Evolutionary conservation across 1,140 invertebrate species (phyloP).

Genomic region (Bursaphelenchus mucronatus): DNA sequence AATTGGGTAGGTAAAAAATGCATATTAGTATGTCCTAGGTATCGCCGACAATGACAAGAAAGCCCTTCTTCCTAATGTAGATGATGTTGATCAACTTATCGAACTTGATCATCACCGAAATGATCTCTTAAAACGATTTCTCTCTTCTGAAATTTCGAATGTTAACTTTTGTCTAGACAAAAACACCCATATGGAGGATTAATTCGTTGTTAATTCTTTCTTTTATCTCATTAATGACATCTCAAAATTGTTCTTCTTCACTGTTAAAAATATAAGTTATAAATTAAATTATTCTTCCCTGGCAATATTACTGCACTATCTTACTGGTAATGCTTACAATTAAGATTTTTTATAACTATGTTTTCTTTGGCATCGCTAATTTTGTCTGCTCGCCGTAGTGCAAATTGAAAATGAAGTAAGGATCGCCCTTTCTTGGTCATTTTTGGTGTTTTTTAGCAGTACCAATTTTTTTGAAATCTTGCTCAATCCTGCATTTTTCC

Average conservation of each 20-base stretch:
- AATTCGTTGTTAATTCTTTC: neutral
- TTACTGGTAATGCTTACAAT: neutral
- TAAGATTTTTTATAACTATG: too few relatives aligned
- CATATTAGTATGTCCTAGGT: neutral
- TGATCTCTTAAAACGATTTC: neutral
- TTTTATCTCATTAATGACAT: neutral
- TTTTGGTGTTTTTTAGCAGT: too few relatives aligned
- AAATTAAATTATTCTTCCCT: neutral
- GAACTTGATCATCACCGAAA: neutral
- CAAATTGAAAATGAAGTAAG: too few relatives aligned
- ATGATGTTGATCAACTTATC: neutral
- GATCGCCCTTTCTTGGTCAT: too few relatives aligned
- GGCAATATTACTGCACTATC: neutral
- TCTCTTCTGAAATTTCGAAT: neutral
- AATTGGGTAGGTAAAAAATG: neutral
- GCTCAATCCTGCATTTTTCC: too few relatives aligned
- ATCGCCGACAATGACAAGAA: slow-evolving; percentile 2
- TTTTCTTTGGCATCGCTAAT: too few relatives aligned
- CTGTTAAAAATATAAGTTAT: too few relatives aligned
- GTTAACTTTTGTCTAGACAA: neutral
- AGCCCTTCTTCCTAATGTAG: slow-evolving; percentile 3
- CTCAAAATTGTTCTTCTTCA: neutral
- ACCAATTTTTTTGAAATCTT: too few relatives aligned
- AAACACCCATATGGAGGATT: neutral
- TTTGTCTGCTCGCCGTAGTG: too few relatives aligned